Base-by-base conservation (phyloP, 1,140 invertebrate genomes). In the Drosophila ironensis region DNA sequence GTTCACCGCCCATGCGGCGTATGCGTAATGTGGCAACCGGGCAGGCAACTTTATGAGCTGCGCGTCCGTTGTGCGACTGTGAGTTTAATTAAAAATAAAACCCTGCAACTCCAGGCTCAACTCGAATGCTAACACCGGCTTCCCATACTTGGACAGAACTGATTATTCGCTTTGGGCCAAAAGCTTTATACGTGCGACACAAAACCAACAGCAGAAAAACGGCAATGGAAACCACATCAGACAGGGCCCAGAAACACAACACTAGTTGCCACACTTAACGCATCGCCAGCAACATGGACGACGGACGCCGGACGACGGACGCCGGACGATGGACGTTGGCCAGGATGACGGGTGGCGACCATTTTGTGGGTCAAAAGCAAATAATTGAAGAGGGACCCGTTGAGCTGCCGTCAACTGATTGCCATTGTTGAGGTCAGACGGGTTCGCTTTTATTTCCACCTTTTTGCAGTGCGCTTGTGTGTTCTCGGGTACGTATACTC, bases 71-170 rank as follows among this genome's bases (percentile, higher is more conserved):
- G 8, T 47, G 24, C 37, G 47, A 66, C 54, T 72, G 42, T 20
- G 38, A 66, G 52, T 84, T 81, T 81, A 81, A 81, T 81, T 81
- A 81, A 81, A 81, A 84, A 84, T 84, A 84, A 77, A 84, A 66
- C 74, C 74, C 63, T 54, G 40, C 44, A 22, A 14, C 19, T 40
- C 45, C 22, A 42, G n/a, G n/a, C n/a, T n/a, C n/a, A n/a, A n/a
- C n/a, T n/a, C n/a, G n/a, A n/a, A n/a, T n/a, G n/a, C 30, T 33
- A 33, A 33, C 61, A 57, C 48, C 50, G 22, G 14, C 22, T 42
- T 42, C 30, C 38, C 30, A 41, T 37, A 24, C 56, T 9, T 11
- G 66, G 44, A 20, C 38, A 38, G 48, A 47, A 60, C 69, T 74
- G 76, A 81, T 81, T 74, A 66, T 63, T 51, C 42, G 75, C 72